A percentile compares a stretch with the other conserved stretches of the same genome.
phyloP scores from a whole-genome alignment of 1,140 invertebrate species.

The Apocrypta bakeri region DNA sequence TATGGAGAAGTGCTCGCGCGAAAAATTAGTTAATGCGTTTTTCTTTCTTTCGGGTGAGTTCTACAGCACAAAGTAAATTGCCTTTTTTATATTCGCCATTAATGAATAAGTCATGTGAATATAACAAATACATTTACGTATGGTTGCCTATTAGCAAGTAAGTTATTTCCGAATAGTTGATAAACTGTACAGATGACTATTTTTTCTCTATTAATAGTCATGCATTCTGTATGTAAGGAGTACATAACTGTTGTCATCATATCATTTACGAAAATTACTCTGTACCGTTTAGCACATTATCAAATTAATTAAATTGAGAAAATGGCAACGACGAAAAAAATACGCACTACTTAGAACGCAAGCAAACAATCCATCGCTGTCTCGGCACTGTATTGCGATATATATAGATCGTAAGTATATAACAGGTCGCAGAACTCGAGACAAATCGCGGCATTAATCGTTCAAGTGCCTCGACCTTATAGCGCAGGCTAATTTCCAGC shows the following conservation, averaged over 20 bases:
- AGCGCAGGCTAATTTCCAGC: conserved; percentile 31
- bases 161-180: too few relatives aligned
- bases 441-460: conserved; percentile 51
- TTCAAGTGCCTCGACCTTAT: conserved; percentile 27
- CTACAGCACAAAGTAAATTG: too few relatives aligned
- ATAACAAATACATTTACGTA: too few relatives aligned
- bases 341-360: background rate
- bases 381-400: background rate
- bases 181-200: too few relatives aligned
- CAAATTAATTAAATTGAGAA: background rate
- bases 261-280: too few relatives aligned
- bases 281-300: too few relatives aligned
- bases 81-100: too few relatives aligned
- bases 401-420: conserved; percentile 17
- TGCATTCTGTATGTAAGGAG: too few relatives aligned
- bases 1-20: background rate
- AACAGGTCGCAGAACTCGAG: background rate
- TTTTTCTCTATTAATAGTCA: too few relatives aligned
- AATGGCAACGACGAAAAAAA: background rate
- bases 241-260: too few relatives aligned
- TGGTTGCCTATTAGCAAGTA: too few relatives aligned
- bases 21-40: conserved; percentile 1
- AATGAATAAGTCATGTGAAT: too few relatives aligned
- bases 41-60: conserved; percentile 42
- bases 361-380: conserved; percentile 6